Evolutionary conservation across 1,140 invertebrate species (phyloP).

Genomic region (Globodera rostochiensis): DNA sequence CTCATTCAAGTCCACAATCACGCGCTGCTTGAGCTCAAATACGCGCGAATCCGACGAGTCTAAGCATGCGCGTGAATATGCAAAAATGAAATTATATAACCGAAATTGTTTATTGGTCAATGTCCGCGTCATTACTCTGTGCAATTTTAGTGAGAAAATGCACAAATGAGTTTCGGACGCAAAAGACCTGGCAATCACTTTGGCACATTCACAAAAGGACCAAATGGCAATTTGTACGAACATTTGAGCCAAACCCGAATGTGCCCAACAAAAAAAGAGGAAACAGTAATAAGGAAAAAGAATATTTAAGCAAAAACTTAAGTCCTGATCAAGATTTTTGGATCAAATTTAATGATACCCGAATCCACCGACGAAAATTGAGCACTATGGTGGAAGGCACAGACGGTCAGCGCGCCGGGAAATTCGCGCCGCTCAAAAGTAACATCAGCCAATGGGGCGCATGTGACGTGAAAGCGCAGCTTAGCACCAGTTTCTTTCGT

Average conservation of each 20-base stretch:
- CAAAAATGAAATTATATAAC: no score
- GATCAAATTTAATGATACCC: neutral
- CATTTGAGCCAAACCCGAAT: neutral
- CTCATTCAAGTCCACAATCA: conserved; percentile 27
- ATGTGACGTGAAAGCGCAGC: conserved; percentile 41
- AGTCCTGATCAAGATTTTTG: neutral
- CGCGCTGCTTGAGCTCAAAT: conserved; percentile 23
- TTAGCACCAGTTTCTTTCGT: conserved; percentile 28
- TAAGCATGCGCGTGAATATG: neutral
- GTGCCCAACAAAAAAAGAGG: neutral
- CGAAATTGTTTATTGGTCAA: no score
- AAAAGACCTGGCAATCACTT: neutral
- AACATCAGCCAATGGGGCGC: conserved; percentile 39
- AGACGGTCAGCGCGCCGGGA: conserved; percentile 30
- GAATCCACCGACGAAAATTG: conserved; percentile 5
- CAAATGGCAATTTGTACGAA: neutral
- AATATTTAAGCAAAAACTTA: no score
- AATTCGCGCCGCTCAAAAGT: conserved; percentile 36
- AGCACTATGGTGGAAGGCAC: conserved; percentile 32
- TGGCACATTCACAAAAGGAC: neutral
- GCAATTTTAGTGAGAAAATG: neutral
- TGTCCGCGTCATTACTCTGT: conserved; percentile 1
- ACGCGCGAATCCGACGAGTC: conserved; percentile 3
- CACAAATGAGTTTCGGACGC: neutral
- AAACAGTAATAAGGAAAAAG: no score